These are phyloP conservation scores for Yponomeuta sedellus DNA, from an alignment of 2,888 invertebrate species.

Conservation along the genomic window DNA sequence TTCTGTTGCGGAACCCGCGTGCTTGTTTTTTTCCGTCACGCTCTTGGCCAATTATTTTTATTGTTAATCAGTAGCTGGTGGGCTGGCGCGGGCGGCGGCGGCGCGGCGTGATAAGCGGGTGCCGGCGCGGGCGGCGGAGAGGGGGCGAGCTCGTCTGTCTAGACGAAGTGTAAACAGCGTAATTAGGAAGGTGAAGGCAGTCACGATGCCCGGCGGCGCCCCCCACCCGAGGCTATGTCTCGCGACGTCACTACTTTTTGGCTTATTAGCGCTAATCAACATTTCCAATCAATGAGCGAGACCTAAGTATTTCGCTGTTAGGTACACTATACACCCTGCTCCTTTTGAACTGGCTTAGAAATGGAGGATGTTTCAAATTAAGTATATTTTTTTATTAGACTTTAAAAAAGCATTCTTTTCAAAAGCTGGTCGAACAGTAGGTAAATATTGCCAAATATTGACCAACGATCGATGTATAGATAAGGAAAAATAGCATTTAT, in stretches of 20 bases:
- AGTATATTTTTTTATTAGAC: too few species aligned
- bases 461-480: too few species aligned
- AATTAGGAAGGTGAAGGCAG: conserved; percentile 71
- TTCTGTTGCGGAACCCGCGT: too few species aligned
- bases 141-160: conserved; percentile 55
- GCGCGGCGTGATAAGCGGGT: conserved; percentile 37
- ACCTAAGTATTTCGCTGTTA: too few species aligned
- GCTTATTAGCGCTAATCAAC: conserved; percentile 2
- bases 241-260: neutral
- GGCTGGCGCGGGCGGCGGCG: conserved; percentile 24
- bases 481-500: too few species aligned
- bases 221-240: neutral
- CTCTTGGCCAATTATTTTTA: neutral
- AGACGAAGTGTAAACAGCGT: conserved; percentile 55
- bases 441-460: too few species aligned
- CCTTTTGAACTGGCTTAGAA: too few species aligned
- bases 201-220: conserved; percentile 20
- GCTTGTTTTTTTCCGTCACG: too few species aligned
- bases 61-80: neutral
- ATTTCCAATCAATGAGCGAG: neutral
- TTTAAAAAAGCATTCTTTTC: too few species aligned
- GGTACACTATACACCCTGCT: too few species aligned
- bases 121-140: conserved; percentile 27
- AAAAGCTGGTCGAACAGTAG: too few species aligned
- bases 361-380: too few species aligned